Evolutionary conservation across 2,888 invertebrate genomes (phyloP), one percentile per base, ranked within the genome.

Genomic region (Dicyrtoma fusca): DNA sequence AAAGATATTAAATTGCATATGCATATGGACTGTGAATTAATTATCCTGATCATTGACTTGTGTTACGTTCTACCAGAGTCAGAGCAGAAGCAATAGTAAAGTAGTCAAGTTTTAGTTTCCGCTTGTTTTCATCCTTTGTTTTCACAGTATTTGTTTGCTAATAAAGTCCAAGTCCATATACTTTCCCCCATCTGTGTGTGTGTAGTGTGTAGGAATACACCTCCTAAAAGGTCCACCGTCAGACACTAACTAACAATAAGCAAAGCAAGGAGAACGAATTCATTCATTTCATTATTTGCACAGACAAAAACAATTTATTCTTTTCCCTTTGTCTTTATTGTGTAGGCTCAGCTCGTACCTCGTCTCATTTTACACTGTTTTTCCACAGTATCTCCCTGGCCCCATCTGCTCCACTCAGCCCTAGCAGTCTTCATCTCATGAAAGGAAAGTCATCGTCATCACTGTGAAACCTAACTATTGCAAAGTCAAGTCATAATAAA

Each of bases 121-220:
- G 42, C 61, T 61, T 61, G 61, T 61, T 61, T 61, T 61, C 61
- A 61, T 61, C 61, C 61, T 42, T 61, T 61, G 61, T 61, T 61
- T 61, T 34, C 34, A 34, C 61, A 61, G 5, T 8, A 44, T 42
- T 61, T 61, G 61, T 61, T 61, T 61, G 61, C 61, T 61, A 61
- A 61, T 61, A 61, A 61, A 61, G 61, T 61, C 61, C 61, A 61
- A 61, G 44, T 61, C 42, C 42, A 6, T 61, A 26, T 57, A 57
- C 57, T 57, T 57, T 14, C 14, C 5, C n/a, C n/a, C 17, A 59
- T 59, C 14, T 59, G 23, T 34, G 59, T 59, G 6, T 59, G 23
- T 59, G 13, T 10, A 45, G 45, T 45, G 45, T 10, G 45, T 10
- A 45, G 13, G 45, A 45, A 45, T 45, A 13, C n/a, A n/a, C n/a